phyloP scores from a whole-genome alignment of 2,888 invertebrate genomes.

The Serripes groenlandicus region DNA sequence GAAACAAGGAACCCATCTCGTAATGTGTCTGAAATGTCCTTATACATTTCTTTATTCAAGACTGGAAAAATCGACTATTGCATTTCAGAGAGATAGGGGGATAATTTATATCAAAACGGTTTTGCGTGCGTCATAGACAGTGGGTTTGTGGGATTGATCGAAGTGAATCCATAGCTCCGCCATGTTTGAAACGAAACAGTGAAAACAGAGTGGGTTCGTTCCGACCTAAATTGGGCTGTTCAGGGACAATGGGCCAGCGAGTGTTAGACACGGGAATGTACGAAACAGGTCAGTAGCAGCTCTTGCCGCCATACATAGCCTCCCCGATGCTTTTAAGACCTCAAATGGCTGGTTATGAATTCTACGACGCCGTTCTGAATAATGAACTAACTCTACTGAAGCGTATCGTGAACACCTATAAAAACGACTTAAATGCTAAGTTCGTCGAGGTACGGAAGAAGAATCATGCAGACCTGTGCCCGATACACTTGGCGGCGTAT shows the following conservation, averaged over 20 bases:
- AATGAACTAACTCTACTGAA: constrained; percentile 84
- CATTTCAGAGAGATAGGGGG: too few species aligned
- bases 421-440: constrained; percentile 85
- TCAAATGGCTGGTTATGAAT: constrained; percentile 84
- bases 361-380: constrained; percentile 86
- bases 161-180: constrained; percentile 50
- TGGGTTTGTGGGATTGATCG: constrained; percentile 57
- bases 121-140: constrained; percentile 61
- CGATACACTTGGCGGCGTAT: constrained; percentile 85
- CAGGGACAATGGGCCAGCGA: constrained; percentile 26
- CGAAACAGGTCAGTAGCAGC: constrained; percentile 20
- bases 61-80: too few species aligned
- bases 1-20: too few species aligned
- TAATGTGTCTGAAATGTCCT: too few species aligned
- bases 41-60: too few species aligned
- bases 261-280: constrained; percentile 16
- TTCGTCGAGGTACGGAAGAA: constrained; percentile 85
- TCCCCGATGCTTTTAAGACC: constrained; percentile 78
- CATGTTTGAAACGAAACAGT: constrained; percentile 51
- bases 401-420: constrained; percentile 84
- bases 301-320: neutral
- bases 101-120: constrained; percentile 69
- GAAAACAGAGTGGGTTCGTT: constrained; percentile 1
- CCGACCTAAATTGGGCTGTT: neutral
- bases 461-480: constrained; percentile 85